Conservation (phyloP, 2,113 vertebrate genomes). For the Melanerpes formicivorus region DNA sequence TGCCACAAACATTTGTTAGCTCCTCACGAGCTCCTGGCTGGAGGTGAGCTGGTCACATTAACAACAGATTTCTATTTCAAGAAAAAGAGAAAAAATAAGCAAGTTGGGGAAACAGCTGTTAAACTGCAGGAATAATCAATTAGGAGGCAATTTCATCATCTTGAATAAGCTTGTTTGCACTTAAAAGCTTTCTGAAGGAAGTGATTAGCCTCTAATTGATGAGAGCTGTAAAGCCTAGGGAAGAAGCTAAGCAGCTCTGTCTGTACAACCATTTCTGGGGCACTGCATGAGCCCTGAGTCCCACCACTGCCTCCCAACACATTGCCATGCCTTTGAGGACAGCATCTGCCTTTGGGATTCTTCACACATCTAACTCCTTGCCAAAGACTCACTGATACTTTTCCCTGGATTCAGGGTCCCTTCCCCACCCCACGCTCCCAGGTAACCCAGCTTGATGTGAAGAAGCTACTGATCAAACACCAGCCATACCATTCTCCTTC, state of each 20-base stretch:
- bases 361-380: background rate
- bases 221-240: background rate
- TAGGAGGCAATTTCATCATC: slow-evolving; percentile 57
- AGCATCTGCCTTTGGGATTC: background rate
- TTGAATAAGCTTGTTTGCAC: slow-evolving; percentile 27
- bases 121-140: slow-evolving; percentile 64
- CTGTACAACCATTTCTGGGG: background rate
- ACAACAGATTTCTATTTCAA: background rate
- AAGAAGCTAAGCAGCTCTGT: background rate
- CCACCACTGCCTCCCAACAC: background rate
- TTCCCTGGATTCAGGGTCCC: background rate
- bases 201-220: slow-evolving; percentile 54
- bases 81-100: background rate
- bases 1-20: background rate
- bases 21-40: slow-evolving; percentile 14
- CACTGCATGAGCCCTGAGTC: background rate
- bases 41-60: slow-evolving; percentile 10
- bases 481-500: background rate
- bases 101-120: slow-evolving; percentile 53
- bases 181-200: slow-evolving; percentile 57
- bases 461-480: background rate
- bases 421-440: background rate
- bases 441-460: background rate
- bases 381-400: background rate
- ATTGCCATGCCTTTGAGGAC: fast-evolving